phyloP scores from a whole-genome alignment of 2,888 invertebrate species.

The Heliothis peltigera region DNA sequence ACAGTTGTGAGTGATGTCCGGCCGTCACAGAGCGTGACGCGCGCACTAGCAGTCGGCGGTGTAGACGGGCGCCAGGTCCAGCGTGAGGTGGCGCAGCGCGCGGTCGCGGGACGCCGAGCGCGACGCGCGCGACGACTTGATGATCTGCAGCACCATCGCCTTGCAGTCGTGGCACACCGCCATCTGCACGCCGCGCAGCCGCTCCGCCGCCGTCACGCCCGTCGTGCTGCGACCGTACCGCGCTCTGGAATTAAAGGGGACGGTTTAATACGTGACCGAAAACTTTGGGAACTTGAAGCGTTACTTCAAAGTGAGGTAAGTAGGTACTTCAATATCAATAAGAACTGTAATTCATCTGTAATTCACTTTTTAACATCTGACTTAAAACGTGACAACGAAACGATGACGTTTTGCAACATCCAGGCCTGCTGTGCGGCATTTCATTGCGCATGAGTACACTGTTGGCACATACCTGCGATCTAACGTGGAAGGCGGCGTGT shows the following conservation, averaged over 20 bases:
- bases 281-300: too few species aligned
- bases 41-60: constrained; percentile 84
- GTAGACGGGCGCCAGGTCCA: constrained; percentile 95
- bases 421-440: too few species aligned
- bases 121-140: constrained; percentile 95
- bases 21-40: constrained; percentile 29
- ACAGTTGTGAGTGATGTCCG: constrained; percentile 12
- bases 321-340: too few species aligned
- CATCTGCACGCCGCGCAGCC: constrained; percentile 94
- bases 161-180: constrained; percentile 98
- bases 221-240: constrained; percentile 91
- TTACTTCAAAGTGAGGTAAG: too few species aligned
- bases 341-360: too few species aligned
- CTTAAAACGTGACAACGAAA: too few species aligned
- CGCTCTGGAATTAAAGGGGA: constrained; percentile 79
- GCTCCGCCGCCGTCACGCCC: constrained; percentile 90
- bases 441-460: too few species aligned
- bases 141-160: constrained; percentile 97
- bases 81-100: constrained; percentile 94
- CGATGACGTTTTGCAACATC: too few species aligned
- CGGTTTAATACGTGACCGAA: too few species aligned
- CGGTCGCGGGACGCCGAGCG: constrained; percentile 95
- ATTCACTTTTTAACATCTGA: too few species aligned
- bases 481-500: constrained; percentile 82
- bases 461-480: constrained; percentile 85